Conservation (phyloP, 2,888 invertebrate species). For the Conchocele bisecta region DNA sequence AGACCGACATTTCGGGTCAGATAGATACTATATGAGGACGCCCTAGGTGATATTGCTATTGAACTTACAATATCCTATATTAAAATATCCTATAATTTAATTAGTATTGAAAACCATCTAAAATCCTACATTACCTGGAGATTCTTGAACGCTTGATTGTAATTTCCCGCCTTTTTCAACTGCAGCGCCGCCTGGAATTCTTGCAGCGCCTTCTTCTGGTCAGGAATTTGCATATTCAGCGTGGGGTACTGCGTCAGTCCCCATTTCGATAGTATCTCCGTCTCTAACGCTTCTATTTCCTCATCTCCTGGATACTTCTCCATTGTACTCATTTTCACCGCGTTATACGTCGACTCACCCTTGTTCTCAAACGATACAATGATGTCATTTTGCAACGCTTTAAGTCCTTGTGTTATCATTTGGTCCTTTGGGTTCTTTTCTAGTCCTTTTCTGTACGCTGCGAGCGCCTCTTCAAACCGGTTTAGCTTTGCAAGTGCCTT, state of each 20-base stretch:
- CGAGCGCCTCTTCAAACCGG: slow-evolving; percentile 58
- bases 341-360: slow-evolving; percentile 50
- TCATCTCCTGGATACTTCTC: slow-evolving; percentile 66
- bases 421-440: slow-evolving; percentile 57
- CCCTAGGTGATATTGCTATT: too few species aligned
- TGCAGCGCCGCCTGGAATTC: slow-evolving; percentile 53
- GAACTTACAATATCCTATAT: too few species aligned
- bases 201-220: slow-evolving; percentile 37
- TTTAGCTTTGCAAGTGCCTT: slow-evolving; percentile 50
- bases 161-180: slow-evolving; percentile 52
- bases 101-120: neutral
- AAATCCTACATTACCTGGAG: slow-evolving; percentile 27
- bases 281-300: slow-evolving; percentile 57
- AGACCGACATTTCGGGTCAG: too few species aligned
- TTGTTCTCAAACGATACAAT: slow-evolving; percentile 38
- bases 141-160: slow-evolving; percentile 44
- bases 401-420: slow-evolving; percentile 54
- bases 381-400: slow-evolving; percentile 58
- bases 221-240: slow-evolving; percentile 26
- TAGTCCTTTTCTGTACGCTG: slow-evolving; percentile 55
- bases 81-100: too few species aligned
- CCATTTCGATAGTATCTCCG: slow-evolving; percentile 59
- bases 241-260: slow-evolving; percentile 54
- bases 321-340: slow-evolving; percentile 63
- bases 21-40: too few species aligned